These are phyloP conservation scores for Galaxea fascicularis DNA, from an alignment of 92 coral and sea anemone genomes.

Conservation along the genomic window DNA sequence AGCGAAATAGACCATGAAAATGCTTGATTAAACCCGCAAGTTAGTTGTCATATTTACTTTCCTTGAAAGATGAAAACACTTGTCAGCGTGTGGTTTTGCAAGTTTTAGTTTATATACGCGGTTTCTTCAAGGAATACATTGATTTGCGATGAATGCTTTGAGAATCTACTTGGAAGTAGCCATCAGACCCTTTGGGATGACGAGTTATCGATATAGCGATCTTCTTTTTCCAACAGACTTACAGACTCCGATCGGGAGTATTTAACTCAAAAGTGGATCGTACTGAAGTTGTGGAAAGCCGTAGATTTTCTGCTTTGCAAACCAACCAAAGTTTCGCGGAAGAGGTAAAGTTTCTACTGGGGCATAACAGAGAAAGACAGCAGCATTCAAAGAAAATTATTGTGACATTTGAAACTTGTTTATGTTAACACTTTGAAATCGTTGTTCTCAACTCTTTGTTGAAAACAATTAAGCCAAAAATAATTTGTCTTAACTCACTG, in stretches of 20 bases:
- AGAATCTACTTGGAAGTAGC: too few relatives aligned
- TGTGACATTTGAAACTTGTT: slow-evolving; percentile 9
- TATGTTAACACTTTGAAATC: slow-evolving; percentile 2
- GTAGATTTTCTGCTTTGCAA: background rate
- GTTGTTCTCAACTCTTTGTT: background rate
- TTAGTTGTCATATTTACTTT: background rate
- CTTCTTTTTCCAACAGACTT: too few relatives aligned
- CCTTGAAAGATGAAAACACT: background rate
- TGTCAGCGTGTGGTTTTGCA: background rate
- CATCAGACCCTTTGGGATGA: too few relatives aligned
- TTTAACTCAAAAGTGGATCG: background rate
- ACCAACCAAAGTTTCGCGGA: background rate
- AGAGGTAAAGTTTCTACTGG: background rate
- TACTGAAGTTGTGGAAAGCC: background rate
- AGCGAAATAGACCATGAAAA: slow-evolving; percentile 19
- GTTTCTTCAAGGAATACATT: too few relatives aligned
- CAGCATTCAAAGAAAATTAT: background rate
- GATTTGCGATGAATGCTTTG: too few relatives aligned
- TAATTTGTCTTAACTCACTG: slow-evolving; percentile 17
- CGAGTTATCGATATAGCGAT: too few relatives aligned
- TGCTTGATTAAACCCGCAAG: background rate
- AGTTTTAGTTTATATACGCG: too few relatives aligned
- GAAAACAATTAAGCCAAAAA: background rate
- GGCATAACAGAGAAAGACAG: background rate
- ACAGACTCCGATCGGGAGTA: background rate